Evolutionary conservation across 2,797 vertebrate genomes (phyloP).

Genomic region (Enteromius radiatus): DNA sequence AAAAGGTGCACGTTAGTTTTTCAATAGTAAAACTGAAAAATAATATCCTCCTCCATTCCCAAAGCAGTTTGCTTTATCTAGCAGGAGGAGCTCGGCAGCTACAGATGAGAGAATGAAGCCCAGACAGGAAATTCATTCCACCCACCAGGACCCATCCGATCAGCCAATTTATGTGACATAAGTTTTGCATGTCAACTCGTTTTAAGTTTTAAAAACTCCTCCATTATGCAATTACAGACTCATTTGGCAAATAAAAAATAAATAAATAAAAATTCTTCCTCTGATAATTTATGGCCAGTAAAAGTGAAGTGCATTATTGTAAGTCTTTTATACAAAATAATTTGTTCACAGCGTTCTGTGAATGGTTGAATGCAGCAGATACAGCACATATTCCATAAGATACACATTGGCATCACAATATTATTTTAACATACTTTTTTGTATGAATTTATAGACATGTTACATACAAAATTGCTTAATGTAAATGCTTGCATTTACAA

Average conservation of each 20-base stretch:
- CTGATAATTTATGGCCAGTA: background rate
- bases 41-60: conserved; percentile 19
- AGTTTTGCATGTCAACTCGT: conserved; percentile 11
- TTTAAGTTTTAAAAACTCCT: background rate
- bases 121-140: conserved; percentile 38
- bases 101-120: conserved; percentile 15
- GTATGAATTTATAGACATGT: background rate
- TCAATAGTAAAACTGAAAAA: conserved; percentile 41
- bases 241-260: background rate
- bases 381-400: background rate
- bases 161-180: conserved; percentile 18
- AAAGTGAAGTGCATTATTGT: background rate
- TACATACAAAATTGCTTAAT: background rate
- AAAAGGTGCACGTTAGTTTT: background rate
- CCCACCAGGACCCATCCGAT: conserved; percentile 33
- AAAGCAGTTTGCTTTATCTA: conserved; percentile 43
- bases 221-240: background rate
- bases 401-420: background rate
- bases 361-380: background rate
- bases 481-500: background rate
- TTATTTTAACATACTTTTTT: background rate
- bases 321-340: background rate
- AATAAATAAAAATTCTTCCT: background rate
- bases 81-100: background rate
- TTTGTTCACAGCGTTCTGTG: background rate